These are phyloP conservation scores for Campylomormyrus tamandua DNA, from an alignment of 2,113 vertebrate species.

Conservation along the genomic window DNA sequence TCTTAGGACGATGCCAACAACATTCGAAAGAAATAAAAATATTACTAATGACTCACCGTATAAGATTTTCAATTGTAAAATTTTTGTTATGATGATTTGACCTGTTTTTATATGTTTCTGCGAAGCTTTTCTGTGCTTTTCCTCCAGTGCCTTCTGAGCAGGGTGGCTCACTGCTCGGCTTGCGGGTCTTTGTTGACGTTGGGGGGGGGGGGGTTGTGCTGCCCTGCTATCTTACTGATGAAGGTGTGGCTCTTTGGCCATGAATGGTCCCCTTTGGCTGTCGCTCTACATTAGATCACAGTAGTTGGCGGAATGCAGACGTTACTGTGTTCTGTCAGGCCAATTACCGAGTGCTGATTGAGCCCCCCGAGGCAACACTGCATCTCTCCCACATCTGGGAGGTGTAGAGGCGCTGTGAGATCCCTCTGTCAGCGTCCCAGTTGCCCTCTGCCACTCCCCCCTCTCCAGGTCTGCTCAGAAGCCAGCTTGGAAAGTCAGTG, in stretches of 20 bases:
- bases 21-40: background rate
- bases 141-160: background rate
- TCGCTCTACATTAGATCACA: background rate
- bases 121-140: background rate
- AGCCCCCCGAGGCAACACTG: background rate
- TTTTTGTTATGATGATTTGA: background rate
- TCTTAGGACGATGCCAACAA: background rate
- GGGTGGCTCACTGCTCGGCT: background rate
- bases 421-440: background rate
- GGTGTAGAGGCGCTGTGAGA: background rate
- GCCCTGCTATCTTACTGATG: background rate
- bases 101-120: background rate
- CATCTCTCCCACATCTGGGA: background rate
- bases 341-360: background rate
- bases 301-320: background rate
- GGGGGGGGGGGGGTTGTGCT: background rate
- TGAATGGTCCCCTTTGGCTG: background rate
- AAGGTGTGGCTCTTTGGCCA: background rate
- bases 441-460: background rate
- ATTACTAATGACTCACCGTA: background rate
- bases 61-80: background rate
- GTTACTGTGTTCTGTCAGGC: background rate
- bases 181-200: background rate
- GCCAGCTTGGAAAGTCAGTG: background rate
- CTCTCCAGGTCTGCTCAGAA: background rate